Conservation (phyloP, 1,140 invertebrate species). For the Camponotus floridanus region DNA sequence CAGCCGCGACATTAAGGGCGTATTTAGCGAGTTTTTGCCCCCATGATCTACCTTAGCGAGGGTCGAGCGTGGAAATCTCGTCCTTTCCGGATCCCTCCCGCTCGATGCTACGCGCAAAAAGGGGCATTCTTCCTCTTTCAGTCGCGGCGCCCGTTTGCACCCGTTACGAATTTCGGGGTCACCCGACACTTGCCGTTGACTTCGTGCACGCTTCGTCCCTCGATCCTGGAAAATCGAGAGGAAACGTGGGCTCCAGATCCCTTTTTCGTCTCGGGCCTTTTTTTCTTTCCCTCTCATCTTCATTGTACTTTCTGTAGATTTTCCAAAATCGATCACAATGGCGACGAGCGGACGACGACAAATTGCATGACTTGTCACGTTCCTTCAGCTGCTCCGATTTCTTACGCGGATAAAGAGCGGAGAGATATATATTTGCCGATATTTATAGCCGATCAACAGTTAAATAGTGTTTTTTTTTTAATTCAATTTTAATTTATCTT, state of each 20-base stretch:
- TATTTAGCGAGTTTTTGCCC: constrained; percentile 83
- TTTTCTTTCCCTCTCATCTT: constrained; percentile 43
- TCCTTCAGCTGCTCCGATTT: constrained; percentile 77
- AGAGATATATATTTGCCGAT: constrained; percentile 40
- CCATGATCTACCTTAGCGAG: constrained; percentile 70
- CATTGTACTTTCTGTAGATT: constrained; percentile 60
- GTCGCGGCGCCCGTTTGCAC: constrained; percentile 19
- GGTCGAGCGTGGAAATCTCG: constrained; percentile 79
- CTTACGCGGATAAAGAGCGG: background rate
- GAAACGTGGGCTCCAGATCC: constrained; percentile 17
- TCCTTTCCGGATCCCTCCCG: constrained; percentile 55
- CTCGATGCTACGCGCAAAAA: constrained; percentile 28
- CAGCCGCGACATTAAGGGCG: constrained; percentile 79
- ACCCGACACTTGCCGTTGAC: constrained; percentile 72
- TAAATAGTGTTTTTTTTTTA: background rate
- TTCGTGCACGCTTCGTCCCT: constrained; percentile 66
- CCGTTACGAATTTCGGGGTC: constrained; percentile 75
- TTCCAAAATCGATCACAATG: constrained; percentile 70
- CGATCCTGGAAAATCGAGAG: constrained; percentile 39
- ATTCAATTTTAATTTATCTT: constrained; percentile 10
- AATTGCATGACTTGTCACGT: constrained; percentile 76
- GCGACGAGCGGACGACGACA: constrained; percentile 35
- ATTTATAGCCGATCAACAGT: background rate
- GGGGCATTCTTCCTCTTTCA: constrained; percentile 34
- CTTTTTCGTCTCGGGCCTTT: constrained; percentile 30